Base-by-base conservation (phyloP, 2,888 invertebrate genomes). In the Acleris emargana region DNA sequence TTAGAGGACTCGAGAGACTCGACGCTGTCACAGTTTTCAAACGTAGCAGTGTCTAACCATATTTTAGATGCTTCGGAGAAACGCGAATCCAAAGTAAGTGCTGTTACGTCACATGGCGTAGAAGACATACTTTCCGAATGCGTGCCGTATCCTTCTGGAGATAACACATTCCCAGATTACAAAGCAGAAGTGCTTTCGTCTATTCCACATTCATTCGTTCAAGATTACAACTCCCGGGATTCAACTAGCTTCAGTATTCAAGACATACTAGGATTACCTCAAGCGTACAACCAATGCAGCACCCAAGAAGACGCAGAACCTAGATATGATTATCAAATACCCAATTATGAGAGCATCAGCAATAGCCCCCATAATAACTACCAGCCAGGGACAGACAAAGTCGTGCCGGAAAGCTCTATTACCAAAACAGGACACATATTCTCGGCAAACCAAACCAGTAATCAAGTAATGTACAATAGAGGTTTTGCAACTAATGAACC, bases 201-300 rank as follows among this genome's bases (percentile, higher is more conserved):
- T 3, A 75, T 88, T 64, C 81, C 86, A 38, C 83, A 82, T 69
- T 74, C 86, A 5, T 88, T 87, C 63, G 81, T 80, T 1, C 92
- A 90, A 76, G 93, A 93, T 70, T 92, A 89, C 61, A 93, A 92
- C 68, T 93, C 93, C 3, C 86, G 91, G 73, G 93, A 93, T 70
- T 92, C 93, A 0, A 87, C 86, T 1, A 88, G 90, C 47, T 93
- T 93, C 71, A 93, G 89, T 64, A 93, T 93, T 60, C 93, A 93
- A 57, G 93, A 93, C 54, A 93, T 93, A 53, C 86, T 93, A 28
- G 93, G 93, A 5, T 72, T 93, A 1, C 85, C 90, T 28, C 92
- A 92, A 66, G 74, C 87, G 0, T 92, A 89, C 61, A 83, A 77
- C 62, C 69, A 79, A 28, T 62, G 70, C 3, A 79, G 72, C 62